Base-by-base conservation (phyloP, 2,113 vertebrate genomes). In the Ondatra zibethicus region DNA sequence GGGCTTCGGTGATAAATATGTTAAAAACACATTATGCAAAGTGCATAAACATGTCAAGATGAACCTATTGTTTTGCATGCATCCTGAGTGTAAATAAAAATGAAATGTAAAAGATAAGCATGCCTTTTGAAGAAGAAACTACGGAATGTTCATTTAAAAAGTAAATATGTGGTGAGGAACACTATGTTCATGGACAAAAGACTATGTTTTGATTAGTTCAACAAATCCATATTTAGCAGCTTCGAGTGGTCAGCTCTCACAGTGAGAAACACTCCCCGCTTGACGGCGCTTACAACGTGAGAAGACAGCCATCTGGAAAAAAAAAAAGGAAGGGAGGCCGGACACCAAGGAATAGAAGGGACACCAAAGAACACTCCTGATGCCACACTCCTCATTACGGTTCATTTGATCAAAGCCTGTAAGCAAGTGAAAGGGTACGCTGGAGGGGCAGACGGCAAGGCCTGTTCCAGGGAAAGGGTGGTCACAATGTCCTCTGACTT, bases 301-400 rank as follows among this genome's bases (percentile, higher is more conserved):
- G 50, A 77, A 23, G 50, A 9, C n/a, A 10, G 2, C 50, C 23
- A 16, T 4, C 14, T 0, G 2, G 63, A 66, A 70, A 77, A 50
- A 77, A 50, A 33, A 65, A 29, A 16, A 36, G 39, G 4, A 31
- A 85, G 14, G n/a, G 42, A 31, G 5, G 25, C 3, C 12, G 16
- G 81, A 63, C 42, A 16, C 36, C 36, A 31, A 29, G 58, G 7
- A 61, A 7, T 31, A 85, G 81, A 42, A 5, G 17, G 31, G 6
- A n/a, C 4, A 55, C 17, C 2, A 0, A 0, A 3, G 52, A 31
- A 76, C 3, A 17, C 1, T n/a, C 25, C 31, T 25, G 14, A 19
- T 4, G 0, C n/a, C 4, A 9, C 4, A 9, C 17, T 2, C 3
- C 19, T 16, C 27, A 2, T 19, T 7, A 13, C 0, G 9, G 17